Percentiles rank a stretch among this genome's conserved stretches.
Evolutionary conservation across 2,888 invertebrate genomes (phyloP).

Genomic region (Ischnura elegans): DNA sequence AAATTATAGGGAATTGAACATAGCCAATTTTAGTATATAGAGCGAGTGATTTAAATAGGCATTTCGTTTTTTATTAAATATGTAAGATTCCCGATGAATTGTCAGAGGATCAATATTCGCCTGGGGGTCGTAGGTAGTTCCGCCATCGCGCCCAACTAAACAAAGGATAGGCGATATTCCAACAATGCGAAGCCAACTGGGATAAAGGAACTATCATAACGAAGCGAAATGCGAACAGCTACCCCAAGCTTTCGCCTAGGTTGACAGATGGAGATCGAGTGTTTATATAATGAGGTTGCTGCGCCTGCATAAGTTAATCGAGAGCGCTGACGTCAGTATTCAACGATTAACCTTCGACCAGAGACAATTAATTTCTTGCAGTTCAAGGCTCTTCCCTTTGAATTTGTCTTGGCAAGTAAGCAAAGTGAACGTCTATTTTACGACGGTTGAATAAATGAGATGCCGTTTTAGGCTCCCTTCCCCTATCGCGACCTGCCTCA

Average conservation of each 20-base stretch:
- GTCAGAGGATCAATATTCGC: too few species aligned
- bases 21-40: too few species aligned
- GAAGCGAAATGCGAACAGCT: background rate
- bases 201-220: background rate
- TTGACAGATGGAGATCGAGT: background rate
- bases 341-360: background rate
- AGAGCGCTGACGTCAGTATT: background rate
- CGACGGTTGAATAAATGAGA: background rate
- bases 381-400: background rate
- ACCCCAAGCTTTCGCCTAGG: background rate
- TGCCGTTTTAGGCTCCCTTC: background rate
- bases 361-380: background rate
- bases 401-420: background rate
- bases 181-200: background rate
- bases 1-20: too few species aligned
- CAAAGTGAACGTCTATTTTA: background rate
- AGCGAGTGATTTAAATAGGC: too few species aligned
- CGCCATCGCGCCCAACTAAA: background rate
- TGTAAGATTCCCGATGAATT: too few species aligned
- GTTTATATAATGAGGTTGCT: background rate
- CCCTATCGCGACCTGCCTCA: background rate
- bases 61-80: too few species aligned
- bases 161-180: background rate
- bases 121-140: too few species aligned
- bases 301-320: background rate